Conservation (phyloP, 2,113 vertebrate species). For the Pelvicachromis taeniatus region DNA sequence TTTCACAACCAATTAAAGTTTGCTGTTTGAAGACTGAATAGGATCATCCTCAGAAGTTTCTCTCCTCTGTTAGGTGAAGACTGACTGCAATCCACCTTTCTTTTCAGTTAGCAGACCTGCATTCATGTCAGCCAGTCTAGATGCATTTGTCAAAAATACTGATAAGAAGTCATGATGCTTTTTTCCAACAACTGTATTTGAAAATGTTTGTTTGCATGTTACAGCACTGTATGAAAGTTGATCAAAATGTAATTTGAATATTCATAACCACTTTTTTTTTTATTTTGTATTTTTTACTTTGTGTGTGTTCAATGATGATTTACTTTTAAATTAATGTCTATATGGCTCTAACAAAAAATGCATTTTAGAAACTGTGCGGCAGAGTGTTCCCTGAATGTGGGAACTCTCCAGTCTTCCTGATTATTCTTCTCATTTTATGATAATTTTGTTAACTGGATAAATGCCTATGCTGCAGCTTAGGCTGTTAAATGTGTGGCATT, state of each 20-base stretch:
- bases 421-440: neutral
- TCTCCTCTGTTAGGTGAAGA: neutral
- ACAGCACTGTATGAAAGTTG: neutral
- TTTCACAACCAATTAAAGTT: neutral
- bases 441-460: neutral
- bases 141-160: neutral
- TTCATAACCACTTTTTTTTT: neutral
- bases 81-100: neutral
- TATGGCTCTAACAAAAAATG: neutral
- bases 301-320: neutral
- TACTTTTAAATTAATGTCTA: neutral
- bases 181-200: neutral
- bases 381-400: neutral
- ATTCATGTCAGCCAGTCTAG: neutral
- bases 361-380: neutral
- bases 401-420: neutral
- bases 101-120: neutral
- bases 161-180: neutral
- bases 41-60: neutral
- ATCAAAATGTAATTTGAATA: neutral
- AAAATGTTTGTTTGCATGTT: neutral
- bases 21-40: neutral
- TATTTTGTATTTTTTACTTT: too few relatives aligned
- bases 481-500: neutral
- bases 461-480: neutral